Evolutionary conservation across 1,140 invertebrate species (phyloP), one percentile per base, ranked within the genome.

Genomic region (Drosophila jambulina): DNA sequence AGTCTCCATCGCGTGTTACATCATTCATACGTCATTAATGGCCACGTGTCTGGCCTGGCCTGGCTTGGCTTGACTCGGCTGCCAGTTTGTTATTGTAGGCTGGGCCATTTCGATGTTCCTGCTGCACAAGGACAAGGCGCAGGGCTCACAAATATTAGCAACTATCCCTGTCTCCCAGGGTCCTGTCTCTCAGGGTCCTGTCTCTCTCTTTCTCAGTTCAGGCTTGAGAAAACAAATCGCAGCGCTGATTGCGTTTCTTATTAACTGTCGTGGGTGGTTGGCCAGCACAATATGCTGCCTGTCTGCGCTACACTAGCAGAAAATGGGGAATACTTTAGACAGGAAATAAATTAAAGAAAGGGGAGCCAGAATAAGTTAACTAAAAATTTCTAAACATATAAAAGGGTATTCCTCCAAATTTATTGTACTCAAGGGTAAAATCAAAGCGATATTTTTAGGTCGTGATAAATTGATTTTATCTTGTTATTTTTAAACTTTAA

Each of bases 21-120:
- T 93, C 92, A 93, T 93, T 93, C 92, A 93, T 92, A 93, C 84
- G 92, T 93, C 91, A 93, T 93, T 93, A 92, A 84, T 82, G 80
- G 91, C 75, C 92, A 92, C 92, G 92, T 92, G 92, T 87, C 80
- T 49, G 74, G 8, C 53, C 0, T 15, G 49, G 49, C 25, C 10
- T 27, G 46, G 23, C 48, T 15, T 51, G 25, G 48, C 17, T 19
- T 21, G 12, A 32, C 51, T 34, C 17, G 29, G 54, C 69, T 74
- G 34, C n/a, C 40, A 71, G 78, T 81, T 23, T 90, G 84, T 88
- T 90, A 69, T 90, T 88, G 81, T 85, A 88, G 81, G 85, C 85
- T 67, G 84, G 75, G 75, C 75, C 75, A 78, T 78, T 78, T 81
- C 82, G 65, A 56, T 88, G 82, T 85, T 84, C 70, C 81, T 67